phyloP scores from a whole-genome alignment of 2,113 vertebrate species.

The Rhabdomys dilectus region DNA sequence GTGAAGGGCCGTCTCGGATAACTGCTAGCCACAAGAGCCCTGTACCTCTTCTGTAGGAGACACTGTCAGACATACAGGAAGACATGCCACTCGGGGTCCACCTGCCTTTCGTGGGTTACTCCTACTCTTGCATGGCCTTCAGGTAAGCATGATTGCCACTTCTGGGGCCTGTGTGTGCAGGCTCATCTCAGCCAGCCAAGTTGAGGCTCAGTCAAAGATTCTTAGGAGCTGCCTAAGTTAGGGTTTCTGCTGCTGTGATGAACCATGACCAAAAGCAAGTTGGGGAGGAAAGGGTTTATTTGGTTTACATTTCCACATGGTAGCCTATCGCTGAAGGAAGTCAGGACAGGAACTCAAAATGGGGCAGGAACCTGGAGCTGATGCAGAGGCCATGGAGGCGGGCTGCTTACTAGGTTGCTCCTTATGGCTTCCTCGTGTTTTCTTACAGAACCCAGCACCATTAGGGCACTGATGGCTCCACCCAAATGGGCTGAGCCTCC shows the following conservation, averaged over 20 bases:
- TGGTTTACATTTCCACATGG: too few relatives aligned
- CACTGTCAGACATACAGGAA: constrained; percentile 87
- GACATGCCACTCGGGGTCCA: constrained; percentile 88
- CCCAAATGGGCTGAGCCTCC: neutral
- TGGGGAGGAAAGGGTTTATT: neutral
- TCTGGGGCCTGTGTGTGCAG: neutral
- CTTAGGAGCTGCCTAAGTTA: neutral
- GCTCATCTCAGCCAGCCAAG: neutral
- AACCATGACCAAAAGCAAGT: neutral
- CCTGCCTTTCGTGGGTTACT: constrained; percentile 93
- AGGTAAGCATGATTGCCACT: constrained; percentile 82
- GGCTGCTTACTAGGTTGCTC: neutral
- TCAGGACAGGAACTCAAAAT: neutral
- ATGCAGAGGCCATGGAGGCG: neutral
- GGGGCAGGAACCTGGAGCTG: neutral
- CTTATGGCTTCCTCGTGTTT: too few relatives aligned
- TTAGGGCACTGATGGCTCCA: neutral
- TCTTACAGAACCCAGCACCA: neutral
- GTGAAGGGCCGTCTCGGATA: neutral
- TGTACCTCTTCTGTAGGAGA: constrained; percentile 84
- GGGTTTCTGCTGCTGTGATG: neutral
- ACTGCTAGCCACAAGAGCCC: neutral
- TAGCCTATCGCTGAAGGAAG: neutral
- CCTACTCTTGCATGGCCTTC: constrained; percentile 87
- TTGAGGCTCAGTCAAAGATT: neutral